Evolutionary conservation across 1,140 invertebrate genomes (phyloP).

Genomic region (Hypothenemus hampei): DNA sequence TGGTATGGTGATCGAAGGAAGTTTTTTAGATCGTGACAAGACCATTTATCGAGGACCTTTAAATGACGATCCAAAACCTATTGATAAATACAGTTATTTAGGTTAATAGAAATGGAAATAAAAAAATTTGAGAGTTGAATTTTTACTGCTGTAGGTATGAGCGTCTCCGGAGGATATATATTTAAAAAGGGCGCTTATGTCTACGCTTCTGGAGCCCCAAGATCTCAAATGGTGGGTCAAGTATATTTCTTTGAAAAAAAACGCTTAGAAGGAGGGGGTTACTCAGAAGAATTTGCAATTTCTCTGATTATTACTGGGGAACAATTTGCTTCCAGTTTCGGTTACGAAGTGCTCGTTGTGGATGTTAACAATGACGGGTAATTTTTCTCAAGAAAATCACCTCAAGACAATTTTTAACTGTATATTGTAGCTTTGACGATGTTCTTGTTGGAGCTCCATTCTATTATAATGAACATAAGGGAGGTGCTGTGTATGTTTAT

Average conservation of each 20-base stretch:
- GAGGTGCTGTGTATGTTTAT: conserved; percentile 87
- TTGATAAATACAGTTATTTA: conserved; percentile 87
- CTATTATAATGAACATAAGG: conserved; percentile 71
- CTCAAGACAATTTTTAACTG: neutral
- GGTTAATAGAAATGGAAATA: conserved; percentile 54
- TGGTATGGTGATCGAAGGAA: conserved; percentile 67
- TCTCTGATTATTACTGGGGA: conserved; percentile 68
- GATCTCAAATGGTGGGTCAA: conserved; percentile 78
- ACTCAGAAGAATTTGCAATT: conserved; percentile 56
- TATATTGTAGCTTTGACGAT: conserved; percentile 64
- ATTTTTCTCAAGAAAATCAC: conserved; percentile 29
- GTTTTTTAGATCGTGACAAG: conserved; percentile 71
- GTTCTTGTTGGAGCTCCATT: conserved; percentile 88
- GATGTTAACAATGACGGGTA: conserved; percentile 86
- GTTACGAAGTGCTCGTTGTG: conserved; percentile 76
- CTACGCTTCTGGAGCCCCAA: conserved; percentile 81
- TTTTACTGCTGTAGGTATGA: conserved; percentile 64
- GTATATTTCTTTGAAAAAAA: conserved; percentile 74
- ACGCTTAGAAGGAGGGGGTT: conserved; percentile 36
- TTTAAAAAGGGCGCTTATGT: conserved; percentile 56
- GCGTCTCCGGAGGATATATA: conserved; percentile 76
- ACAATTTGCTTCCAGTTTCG: conserved; percentile 84
- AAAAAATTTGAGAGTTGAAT: neutral
- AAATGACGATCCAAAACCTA: conserved; percentile 59
- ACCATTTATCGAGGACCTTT: conserved; percentile 72